phyloP scores from a whole-genome alignment of 2,888 invertebrate genomes.

The Lasioglossum pauxillum region DNA sequence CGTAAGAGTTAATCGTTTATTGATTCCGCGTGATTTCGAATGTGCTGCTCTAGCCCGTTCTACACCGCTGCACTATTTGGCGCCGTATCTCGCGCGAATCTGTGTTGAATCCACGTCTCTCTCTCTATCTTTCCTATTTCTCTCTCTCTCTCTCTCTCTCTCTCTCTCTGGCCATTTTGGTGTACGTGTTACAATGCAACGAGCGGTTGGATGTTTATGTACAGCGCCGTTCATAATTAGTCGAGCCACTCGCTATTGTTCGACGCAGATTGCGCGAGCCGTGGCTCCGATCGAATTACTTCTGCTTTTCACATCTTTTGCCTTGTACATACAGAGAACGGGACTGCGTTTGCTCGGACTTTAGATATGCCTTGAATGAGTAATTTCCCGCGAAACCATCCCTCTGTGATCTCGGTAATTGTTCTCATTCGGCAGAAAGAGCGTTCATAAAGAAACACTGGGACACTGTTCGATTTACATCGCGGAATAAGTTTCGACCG shows the following conservation, averaged over 20 bases:
- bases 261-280: not conserved
- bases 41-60: constrained; percentile 29
- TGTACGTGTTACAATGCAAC: not conserved
- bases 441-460: not conserved
- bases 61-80: constrained; percentile 3
- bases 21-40: constrained; percentile 52
- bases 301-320: not conserved
- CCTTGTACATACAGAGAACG: not conserved
- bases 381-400: not conserved
- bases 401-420: not conserved
- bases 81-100: not conserved
- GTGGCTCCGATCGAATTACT: not conserved
- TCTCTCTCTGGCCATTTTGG: not conserved
- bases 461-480: too few relatives aligned
- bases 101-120: not conserved
- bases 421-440: not conserved
- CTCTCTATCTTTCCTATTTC: not conserved
- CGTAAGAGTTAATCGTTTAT: constrained; percentile 51
- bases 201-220: not conserved
- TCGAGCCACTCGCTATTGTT: not conserved
- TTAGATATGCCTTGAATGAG: not conserved
- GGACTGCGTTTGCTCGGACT: not conserved
- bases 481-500: too few relatives aligned
- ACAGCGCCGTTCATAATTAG: constrained; percentile 5
- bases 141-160: not conserved